These are phyloP conservation scores for Eueremaeus valkanovi DNA, from an alignment of 2,888 invertebrate species.

Conservation along the genomic window DNA sequence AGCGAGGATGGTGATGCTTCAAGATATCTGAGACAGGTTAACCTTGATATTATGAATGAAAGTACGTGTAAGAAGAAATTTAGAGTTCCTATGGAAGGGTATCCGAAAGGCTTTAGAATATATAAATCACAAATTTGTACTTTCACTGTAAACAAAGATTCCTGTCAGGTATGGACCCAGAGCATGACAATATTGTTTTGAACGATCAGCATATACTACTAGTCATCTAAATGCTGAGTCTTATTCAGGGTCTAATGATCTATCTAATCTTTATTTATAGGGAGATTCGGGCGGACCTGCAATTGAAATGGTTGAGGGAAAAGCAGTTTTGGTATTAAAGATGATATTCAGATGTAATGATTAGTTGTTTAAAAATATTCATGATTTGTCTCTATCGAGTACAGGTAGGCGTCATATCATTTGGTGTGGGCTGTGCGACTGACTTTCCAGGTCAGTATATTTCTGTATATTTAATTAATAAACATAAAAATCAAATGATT, in stretches of 20 bases:
- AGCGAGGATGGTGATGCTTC: background rate
- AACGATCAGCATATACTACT: no score
- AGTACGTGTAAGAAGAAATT: constrained; percentile 3
- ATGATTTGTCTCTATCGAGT: background rate
- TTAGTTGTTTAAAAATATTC: background rate
- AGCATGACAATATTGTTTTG: no score
- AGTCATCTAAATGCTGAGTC: no score
- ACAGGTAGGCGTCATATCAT: constrained; percentile 32
- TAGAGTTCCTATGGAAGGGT: background rate
- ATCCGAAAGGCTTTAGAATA: background rate
- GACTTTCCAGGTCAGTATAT: constrained; percentile 35
- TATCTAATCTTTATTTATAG: constrained; percentile 4
- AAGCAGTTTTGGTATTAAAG: constrained; percentile 8
- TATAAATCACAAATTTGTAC: constrained; percentile 36
- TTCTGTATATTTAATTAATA: no score
- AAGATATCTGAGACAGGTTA: background rate
- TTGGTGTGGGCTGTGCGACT: constrained; percentile 39
- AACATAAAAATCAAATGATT: no score
- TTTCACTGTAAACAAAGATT: constrained; percentile 11
- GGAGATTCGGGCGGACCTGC: constrained; percentile 39
- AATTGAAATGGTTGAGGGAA: constrained; percentile 5
- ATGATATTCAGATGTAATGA: background rate
- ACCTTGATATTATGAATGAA: constrained; percentile 24
- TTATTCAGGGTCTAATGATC: no score
- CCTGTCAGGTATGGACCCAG: constrained; percentile 18